A percentile compares a stretch with the other conserved stretches of the same genome.
These are phyloP conservation scores for Thunnus albacares DNA, from an alignment of 2,797 vertebrate species.

Conservation along the genomic window DNA sequence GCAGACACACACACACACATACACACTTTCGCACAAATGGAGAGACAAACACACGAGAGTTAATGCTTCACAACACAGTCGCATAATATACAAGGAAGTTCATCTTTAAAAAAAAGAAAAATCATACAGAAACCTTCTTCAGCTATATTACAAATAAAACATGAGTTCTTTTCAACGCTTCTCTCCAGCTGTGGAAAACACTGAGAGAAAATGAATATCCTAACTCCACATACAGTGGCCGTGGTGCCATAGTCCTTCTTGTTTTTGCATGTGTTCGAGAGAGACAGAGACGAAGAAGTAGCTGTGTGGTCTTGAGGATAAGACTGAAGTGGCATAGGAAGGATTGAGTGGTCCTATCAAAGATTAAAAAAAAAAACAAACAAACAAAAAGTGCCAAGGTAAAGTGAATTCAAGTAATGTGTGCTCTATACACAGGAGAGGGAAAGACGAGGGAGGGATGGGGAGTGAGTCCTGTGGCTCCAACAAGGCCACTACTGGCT, in stretches of 20 bases:
- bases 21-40: constrained; percentile 43
- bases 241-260: constrained; percentile 42
- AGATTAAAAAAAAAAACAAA: constrained; percentile 28
- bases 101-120: constrained; percentile 58
- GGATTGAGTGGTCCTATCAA: constrained; percentile 80
- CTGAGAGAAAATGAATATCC: constrained; percentile 64
- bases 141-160: constrained; percentile 79
- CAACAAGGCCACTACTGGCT: constrained; percentile 77
- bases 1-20: constrained; percentile 6
- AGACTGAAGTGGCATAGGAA: constrained; percentile 70
- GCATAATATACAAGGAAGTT: constrained; percentile 79
- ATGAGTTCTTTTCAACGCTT: constrained; percentile 56
- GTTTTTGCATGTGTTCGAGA: constrained; percentile 26
- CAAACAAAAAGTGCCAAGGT: constrained; percentile 88
- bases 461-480: constrained; percentile 62
- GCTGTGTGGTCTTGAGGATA: constrained; percentile 55
- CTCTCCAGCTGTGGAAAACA: constrained; percentile 57
- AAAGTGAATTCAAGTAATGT: constrained; percentile 91
- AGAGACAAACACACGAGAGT: constrained; percentile 74
- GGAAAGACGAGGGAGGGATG: constrained; percentile 21
- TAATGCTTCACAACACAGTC: constrained; percentile 87
- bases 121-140: constrained; percentile 62
- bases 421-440: constrained; percentile 80
- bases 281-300: constrained; percentile 19
- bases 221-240: constrained; percentile 48